Percentiles rank a stretch among this genome's conserved stretches.
phyloP scores from a whole-genome alignment of 2,797 vertebrate genomes.

The Mormyrops boulengeri region DNA sequence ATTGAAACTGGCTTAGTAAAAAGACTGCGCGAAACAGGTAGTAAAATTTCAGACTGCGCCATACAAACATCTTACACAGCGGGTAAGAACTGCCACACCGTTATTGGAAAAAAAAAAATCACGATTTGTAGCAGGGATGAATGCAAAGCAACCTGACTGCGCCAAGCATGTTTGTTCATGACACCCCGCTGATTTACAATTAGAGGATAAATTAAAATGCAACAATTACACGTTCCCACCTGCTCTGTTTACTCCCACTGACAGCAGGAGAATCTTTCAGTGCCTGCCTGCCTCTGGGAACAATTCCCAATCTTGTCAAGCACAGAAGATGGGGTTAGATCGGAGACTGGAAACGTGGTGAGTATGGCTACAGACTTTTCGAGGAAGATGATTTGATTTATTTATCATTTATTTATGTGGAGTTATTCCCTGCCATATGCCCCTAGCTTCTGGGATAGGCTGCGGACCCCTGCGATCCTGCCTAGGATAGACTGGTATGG shows the following conservation, averaged over 20 bases:
- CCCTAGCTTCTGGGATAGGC: not conserved
- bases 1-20: not conserved
- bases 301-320: slow-evolving; percentile 33
- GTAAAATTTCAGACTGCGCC: not conserved
- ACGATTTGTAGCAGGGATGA: not conserved
- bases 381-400: not conserved
- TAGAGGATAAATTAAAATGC: slow-evolving; percentile 42
- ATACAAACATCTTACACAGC: not conserved
- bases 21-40: not conserved
- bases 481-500: not conserved
- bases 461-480: not conserved
- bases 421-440: not conserved
- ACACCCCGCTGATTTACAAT: slow-evolving; percentile 46
- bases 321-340: not conserved
- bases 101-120: not conserved
- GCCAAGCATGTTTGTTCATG: slow-evolving; percentile 16
- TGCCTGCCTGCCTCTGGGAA: not conserved
- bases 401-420: not conserved
- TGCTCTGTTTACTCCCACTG: slow-evolving; percentile 40
- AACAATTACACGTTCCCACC: slow-evolving; percentile 51
- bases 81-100: not conserved
- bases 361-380: not conserved
- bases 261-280: slow-evolving; percentile 29
- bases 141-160: not conserved
- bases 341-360: slow-evolving; percentile 25